Percentiles rank a stretch among this genome's conserved stretches.
phyloP scores from a whole-genome alignment of 1,140 invertebrate species.

The Glossosoma conforme region DNA sequence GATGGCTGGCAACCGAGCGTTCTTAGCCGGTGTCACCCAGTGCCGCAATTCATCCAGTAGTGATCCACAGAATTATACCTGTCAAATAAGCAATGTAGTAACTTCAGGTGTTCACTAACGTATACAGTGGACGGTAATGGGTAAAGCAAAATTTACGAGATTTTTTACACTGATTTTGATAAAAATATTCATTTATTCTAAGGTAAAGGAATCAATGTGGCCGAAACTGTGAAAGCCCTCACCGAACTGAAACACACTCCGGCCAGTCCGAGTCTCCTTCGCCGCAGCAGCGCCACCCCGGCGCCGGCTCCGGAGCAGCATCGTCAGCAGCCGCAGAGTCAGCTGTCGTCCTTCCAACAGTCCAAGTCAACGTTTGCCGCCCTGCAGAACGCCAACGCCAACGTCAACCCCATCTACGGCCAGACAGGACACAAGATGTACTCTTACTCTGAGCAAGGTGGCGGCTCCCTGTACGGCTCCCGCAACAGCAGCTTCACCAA shows the following conservation, averaged over 20 bases:
- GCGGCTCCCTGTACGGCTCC: slow-evolving; percentile 38
- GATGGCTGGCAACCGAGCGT: too few species aligned
- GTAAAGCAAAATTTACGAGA: too few species aligned
- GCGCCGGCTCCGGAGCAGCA: slow-evolving; percentile 32
- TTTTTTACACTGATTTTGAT: not conserved
- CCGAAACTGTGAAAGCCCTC: slow-evolving; percentile 79
- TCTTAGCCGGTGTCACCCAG: too few species aligned
- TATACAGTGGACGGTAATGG: too few species aligned
- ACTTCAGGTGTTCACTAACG: too few species aligned
- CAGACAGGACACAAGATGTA: slow-evolving; percentile 41
- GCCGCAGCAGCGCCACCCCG: slow-evolving; percentile 47
- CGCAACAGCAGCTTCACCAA: slow-evolving; percentile 37
- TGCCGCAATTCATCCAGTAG: too few species aligned
- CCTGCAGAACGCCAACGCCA: slow-evolving; percentile 40
- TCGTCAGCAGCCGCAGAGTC: slow-evolving; percentile 33
- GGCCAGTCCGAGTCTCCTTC: slow-evolving; percentile 72
- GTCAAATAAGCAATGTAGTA: too few species aligned
- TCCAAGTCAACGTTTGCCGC: slow-evolving; percentile 41
- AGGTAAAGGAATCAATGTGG: slow-evolving; percentile 57
- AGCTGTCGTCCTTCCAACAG: slow-evolving; percentile 51
- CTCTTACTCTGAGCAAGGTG: slow-evolving; percentile 26
- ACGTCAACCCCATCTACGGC: slow-evolving; percentile 48
- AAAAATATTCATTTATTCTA: slow-evolving; percentile 9
- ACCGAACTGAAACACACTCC: slow-evolving; percentile 82
- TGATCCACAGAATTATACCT: too few species aligned